Percentiles rank a stretch among this genome's conserved stretches.
Conservation (phyloP, 2,797 vertebrate species). For the Anisognathus igniventris region DNA sequence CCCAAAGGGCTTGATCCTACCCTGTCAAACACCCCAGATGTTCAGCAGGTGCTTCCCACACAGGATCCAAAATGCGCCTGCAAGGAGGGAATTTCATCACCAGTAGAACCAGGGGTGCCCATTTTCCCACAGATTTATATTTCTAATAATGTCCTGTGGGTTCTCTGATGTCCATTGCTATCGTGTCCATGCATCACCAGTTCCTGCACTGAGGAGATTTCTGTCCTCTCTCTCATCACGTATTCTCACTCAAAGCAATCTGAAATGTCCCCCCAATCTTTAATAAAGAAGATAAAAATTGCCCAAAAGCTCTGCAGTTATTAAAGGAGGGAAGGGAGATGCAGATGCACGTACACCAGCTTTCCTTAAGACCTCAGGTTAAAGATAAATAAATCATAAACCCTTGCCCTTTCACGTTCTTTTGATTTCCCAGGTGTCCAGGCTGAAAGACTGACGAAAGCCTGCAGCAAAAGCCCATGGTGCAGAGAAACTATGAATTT, state of each 20-base stretch:
- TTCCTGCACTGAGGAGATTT: not conserved
- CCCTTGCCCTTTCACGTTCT: not conserved
- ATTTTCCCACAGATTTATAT: rapidly evolving
- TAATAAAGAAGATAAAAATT: not conserved
- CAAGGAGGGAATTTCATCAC: not conserved
- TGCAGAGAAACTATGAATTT: not conserved
- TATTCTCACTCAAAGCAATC: not conserved
- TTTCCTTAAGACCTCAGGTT: not conserved
- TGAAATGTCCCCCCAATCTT: not conserved
- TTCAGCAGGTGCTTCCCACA: not conserved
- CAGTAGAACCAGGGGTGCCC: not conserved
- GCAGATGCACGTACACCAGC: not conserved
- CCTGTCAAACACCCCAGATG: rapidly evolving
- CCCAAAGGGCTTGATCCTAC: rapidly evolving
- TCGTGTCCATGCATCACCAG: rapidly evolving
- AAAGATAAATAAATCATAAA: slow-evolving; percentile 16
- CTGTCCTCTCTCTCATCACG: not conserved
- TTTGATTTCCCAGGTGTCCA: not conserved
- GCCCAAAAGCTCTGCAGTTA: not conserved
- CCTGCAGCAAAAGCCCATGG: not conserved
- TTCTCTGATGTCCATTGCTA: not conserved
- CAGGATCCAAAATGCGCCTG: not conserved
- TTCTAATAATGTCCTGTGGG: rapidly evolving
- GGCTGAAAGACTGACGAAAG: not conserved
- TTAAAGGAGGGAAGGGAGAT: not conserved